Conservation (phyloP, 2,797 vertebrate species). For the Epinephelus awoara region DNA sequence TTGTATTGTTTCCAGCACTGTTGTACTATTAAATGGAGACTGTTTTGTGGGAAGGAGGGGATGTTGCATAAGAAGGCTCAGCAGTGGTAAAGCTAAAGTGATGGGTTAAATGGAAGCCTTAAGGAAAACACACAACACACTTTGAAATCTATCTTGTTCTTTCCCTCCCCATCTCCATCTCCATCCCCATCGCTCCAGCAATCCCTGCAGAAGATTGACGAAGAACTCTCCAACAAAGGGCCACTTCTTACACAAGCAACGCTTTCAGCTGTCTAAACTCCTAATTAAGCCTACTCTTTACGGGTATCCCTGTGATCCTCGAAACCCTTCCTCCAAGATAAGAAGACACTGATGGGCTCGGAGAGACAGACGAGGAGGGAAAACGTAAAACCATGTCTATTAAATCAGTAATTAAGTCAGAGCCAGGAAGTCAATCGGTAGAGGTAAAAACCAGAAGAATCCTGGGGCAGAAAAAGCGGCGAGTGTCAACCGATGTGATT, state of each 20-base stretch:
- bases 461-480: constrained; percentile 11
- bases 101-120: constrained; percentile 22
- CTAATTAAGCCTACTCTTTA: constrained; percentile 60
- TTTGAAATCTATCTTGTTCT: background rate
- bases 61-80: constrained; percentile 14
- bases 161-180: background rate
- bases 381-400: constrained; percentile 34
- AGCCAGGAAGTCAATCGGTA: constrained; percentile 23
- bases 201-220: constrained; percentile 31
- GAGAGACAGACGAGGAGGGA: constrained; percentile 9
- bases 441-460: constrained; percentile 44
- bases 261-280: constrained; percentile 40
- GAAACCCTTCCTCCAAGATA: constrained; percentile 39
- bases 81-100: constrained; percentile 8
- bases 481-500: constrained; percentile 47
- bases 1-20: background rate
- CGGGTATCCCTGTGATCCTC: constrained; percentile 37
- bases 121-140: constrained; percentile 17
- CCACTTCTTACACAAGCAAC: constrained; percentile 20
- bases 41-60: background rate
- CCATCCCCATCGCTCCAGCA: background rate
- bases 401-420: constrained; percentile 65
- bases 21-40: background rate
- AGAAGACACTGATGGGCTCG: constrained; percentile 34
- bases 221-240: constrained; percentile 6